These are phyloP conservation scores for Palythoa heliodiscus DNA, from an alignment of 92 coral and sea anemone species.

Conservation along the genomic window DNA sequence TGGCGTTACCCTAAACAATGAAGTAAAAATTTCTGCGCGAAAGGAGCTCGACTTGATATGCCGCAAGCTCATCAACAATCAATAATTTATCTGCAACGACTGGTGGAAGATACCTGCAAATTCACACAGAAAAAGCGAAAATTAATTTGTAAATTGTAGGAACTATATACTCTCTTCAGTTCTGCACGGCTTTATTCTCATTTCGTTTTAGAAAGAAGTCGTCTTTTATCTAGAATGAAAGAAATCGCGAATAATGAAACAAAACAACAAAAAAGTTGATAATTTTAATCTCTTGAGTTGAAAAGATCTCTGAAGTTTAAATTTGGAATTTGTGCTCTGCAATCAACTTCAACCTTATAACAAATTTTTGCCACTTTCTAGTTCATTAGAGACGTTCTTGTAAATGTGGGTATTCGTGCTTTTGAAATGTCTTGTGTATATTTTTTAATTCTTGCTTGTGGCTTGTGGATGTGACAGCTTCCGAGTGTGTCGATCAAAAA, in stretches of 20 bases:
- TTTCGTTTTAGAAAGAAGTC: neutral
- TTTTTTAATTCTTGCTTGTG: slow-evolving; percentile 43
- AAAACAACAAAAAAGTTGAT: slow-evolving; percentile 6
- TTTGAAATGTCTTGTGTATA: slow-evolving; percentile 1
- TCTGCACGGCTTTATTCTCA: neutral
- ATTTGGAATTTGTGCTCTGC: slow-evolving; percentile 5
- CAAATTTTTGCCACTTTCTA: slow-evolving; percentile 12
- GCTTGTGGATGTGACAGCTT: slow-evolving; percentile 55
- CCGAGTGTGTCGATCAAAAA: slow-evolving; percentile 57
- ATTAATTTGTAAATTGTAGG: neutral
- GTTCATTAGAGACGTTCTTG: slow-evolving; percentile 28
- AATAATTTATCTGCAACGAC: slow-evolving; percentile 36
- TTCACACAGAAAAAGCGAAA: neutral
- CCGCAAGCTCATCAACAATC: slow-evolving; percentile 28
- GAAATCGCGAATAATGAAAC: slow-evolving; percentile 29
- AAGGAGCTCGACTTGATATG: slow-evolving; percentile 14
- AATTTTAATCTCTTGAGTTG: neutral
- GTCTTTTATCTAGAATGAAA: neutral
- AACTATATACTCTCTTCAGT: neutral
- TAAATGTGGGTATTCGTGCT: neutral
- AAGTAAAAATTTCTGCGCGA: neutral
- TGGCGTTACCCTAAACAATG: neutral
- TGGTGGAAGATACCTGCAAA: slow-evolving; percentile 29
- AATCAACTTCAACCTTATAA: neutral
- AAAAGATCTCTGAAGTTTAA: slow-evolving; percentile 1